Evolutionary conservation across 2,797 vertebrate genomes (phyloP), one percentile per base, ranked within the genome.

Genomic region (Clangula hyemalis): DNA sequence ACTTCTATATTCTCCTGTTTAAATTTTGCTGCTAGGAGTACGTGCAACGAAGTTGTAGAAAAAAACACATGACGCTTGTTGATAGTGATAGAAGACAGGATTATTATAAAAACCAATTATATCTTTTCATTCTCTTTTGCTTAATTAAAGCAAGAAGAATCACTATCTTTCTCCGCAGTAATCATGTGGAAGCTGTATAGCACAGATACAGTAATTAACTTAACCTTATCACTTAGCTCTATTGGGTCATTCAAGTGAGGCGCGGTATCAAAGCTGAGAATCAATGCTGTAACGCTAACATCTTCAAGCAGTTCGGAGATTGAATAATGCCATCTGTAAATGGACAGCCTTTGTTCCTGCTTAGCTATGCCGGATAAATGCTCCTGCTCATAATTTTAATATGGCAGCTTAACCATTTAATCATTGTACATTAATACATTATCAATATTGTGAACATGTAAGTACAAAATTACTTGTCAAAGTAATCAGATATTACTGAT

Each of bases 211-310:
- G 97, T 98, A 99, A 99, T 99, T 99, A 99, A 99, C 98, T 99
- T 99, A 98, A 98, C 98, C 99, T 98, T 99, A 98, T 99, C 98
- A 98, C 98, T 98, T 98, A 98, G 98, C 98, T 98, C 98, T 98
- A 98, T 97, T 98, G 98, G 98, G 98, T 98, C 98, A 98, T 96
- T 98, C 97, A 97, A 97, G 97, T 98, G 98, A 98, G 94, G 97
- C 96, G 96, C 95, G 93, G 97, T 97, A 98, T 98, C 98, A 98
- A 97, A 97, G 98, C 97, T 95, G 87, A 95, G 97, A 98, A 98
- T 98, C 98, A 97, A 97, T 94, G 96, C 94, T 89, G 65, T 79
- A 96, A 91, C 61, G 39, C 96, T 94, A 91, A 77, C 95, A 97
- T 95, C 96, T 95, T 51, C 20, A 36, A 97, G 95, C 79, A 94